Conservation (phyloP, 2,113 vertebrate species). For the Columba livia region DNA sequence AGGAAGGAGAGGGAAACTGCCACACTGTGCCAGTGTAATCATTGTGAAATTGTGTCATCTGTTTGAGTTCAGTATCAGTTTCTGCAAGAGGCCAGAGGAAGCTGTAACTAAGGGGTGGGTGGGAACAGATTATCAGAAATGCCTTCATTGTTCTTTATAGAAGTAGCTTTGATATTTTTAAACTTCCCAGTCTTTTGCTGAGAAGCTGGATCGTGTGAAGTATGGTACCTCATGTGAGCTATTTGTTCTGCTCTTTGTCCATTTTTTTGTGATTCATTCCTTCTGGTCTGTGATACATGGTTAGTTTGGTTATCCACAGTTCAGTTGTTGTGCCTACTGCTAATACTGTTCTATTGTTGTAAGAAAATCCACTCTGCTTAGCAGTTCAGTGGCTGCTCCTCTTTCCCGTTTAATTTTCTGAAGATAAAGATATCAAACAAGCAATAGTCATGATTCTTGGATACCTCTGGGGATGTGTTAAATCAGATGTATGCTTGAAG, state of each 20-base stretch:
- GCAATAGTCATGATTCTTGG: neutral
- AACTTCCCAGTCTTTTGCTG: neutral
- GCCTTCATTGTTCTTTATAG: neutral
- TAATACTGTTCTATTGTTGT: neutral
- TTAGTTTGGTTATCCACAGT: neutral
- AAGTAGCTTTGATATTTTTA: slow-evolving; percentile 36
- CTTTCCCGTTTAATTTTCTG: neutral
- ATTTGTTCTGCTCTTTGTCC: slow-evolving; percentile 1
- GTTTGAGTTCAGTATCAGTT: neutral
- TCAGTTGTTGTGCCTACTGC: neutral
- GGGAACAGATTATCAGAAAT: neutral
- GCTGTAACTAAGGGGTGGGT: neutral
- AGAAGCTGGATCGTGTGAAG: neutral
- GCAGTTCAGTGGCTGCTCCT: neutral
- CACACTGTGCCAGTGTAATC: neutral
- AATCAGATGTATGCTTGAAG: neutral
- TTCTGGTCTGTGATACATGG: neutral
- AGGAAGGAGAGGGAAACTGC: neutral
- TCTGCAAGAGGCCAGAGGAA: neutral
- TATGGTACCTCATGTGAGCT: neutral
- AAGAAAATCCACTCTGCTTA: neutral
- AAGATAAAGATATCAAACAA: neutral
- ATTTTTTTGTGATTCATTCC: slow-evolving; percentile 30
- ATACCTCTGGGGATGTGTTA: neutral
- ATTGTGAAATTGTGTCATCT: neutral